These are phyloP conservation scores for Macrosiphum euphorbiae DNA, from an alignment of 2,888 invertebrate genomes.

Conservation along the genomic window DNA sequence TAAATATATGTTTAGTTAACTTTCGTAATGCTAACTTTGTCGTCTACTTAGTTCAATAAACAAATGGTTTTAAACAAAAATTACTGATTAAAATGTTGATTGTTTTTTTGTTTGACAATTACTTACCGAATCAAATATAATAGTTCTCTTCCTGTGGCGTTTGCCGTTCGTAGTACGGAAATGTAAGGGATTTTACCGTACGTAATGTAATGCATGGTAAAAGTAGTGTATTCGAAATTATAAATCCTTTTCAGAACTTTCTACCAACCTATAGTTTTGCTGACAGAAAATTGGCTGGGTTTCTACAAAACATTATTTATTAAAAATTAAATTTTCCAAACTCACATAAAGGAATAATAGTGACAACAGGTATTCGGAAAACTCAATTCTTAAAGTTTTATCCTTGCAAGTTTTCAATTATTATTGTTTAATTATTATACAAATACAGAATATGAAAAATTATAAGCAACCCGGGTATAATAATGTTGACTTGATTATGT, in stretches of 20 bases:
- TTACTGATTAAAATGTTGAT: not conserved
- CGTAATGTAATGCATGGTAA: too few relatives aligned
- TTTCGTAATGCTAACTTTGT: not conserved
- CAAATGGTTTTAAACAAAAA: not conserved
- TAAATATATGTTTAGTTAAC: not conserved
- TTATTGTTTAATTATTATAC: constrained; percentile 32
- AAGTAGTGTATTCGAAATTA: not conserved
- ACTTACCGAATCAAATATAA: not conserved
- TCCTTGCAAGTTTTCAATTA: not conserved
- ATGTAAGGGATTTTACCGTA: too few relatives aligned
- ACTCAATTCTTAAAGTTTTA: not conserved
- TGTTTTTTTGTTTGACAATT: not conserved
- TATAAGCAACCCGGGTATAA: not conserved
- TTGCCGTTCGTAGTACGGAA: not conserved
- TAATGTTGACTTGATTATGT: not conserved
- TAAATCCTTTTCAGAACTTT: not conserved
- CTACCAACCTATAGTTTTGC: not conserved
- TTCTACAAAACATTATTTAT: constrained; percentile 21
- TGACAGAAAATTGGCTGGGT: not conserved
- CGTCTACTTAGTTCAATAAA: not conserved
- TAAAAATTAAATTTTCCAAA: not conserved
- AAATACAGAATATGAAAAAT: not conserved
- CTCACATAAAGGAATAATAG: not conserved
- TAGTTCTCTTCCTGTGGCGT: not conserved
- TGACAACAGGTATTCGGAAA: not conserved